Conservation (phyloP, 30 jellyfish, hydroid and myxozoan genomes). For the Calvadosia cruxmelitensis region DNA sequence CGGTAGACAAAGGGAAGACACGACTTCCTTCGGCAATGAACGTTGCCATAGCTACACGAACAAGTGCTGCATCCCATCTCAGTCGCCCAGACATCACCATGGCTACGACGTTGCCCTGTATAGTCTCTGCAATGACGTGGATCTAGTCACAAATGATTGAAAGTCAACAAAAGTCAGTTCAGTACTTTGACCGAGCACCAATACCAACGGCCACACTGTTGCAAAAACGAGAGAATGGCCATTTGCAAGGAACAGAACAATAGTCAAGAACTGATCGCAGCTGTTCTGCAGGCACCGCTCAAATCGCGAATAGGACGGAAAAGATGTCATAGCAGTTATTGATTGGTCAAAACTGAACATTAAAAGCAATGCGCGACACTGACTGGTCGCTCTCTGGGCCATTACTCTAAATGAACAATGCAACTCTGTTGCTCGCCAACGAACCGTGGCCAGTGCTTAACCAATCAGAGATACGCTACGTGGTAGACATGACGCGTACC, state of each 20-base stretch:
- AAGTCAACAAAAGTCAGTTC: neutral
- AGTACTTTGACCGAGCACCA: neutral
- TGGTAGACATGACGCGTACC: neutral
- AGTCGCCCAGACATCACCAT: slow-evolving; percentile 10
- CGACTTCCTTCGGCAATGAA: neutral
- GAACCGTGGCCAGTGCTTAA: neutral
- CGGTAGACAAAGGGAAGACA: slow-evolving; percentile 9
- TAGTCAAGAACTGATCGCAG: no score
- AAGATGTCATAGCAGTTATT: no score
- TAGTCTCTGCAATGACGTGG: slow-evolving; percentile 7
- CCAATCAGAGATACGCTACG: neutral
- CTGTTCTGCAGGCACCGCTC: no score
- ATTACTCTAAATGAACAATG: no score
- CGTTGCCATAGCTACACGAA: slow-evolving; percentile 2
- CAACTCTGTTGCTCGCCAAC: neutral
- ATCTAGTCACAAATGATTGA: neutral
- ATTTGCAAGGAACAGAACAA: no score
- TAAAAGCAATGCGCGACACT: no score
- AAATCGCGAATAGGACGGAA: no score
- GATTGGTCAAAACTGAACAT: no score
- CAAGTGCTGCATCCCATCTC: slow-evolving; percentile 3
- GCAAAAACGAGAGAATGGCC: neutral
- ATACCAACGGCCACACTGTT: neutral
- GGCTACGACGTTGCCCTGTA: slow-evolving; percentile 1
- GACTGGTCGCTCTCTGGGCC: no score